Percentiles rank a stretch among this genome's conserved stretches.
Conservation (phyloP, 2,888 invertebrate genomes). For the Plusia festucae region DNA sequence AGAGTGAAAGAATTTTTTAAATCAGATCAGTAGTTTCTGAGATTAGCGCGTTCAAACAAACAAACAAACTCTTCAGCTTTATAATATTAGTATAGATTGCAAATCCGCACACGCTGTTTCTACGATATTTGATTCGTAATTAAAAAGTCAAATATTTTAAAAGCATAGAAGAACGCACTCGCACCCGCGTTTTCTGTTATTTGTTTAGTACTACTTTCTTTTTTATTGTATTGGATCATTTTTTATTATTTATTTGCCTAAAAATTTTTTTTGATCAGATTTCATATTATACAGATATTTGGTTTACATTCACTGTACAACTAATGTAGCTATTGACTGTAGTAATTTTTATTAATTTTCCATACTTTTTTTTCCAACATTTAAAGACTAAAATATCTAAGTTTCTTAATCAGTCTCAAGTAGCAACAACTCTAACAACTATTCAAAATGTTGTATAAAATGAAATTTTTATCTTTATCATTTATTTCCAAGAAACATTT, state of each 20-base stretch:
- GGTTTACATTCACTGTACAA: not conserved
- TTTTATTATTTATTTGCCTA: not conserved
- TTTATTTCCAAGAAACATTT: not conserved
- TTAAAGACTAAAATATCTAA: no score
- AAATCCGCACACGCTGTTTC: conserved; percentile 63
- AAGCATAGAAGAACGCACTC: conserved; percentile 68
- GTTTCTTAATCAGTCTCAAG: no score
- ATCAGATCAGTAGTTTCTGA: no score
- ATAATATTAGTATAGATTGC: no score
- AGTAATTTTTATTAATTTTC: not conserved
- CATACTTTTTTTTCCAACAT: no score
- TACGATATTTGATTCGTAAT: not conserved
- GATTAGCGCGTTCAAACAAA: no score
- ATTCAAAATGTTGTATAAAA: no score
- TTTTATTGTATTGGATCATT: not conserved
- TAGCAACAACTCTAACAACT: no score
- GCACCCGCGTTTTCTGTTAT: conserved; percentile 62
- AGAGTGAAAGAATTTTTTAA: no score
- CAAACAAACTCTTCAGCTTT: no score
- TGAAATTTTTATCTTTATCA: not conserved
- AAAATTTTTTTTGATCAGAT: not conserved
- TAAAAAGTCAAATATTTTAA: conserved; percentile 19
- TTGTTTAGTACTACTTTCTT: not conserved
- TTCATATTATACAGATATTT: not conserved
- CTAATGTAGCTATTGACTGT: no score